Conservation (phyloP, 2,888 invertebrate genomes). For the Cosmia trapezina region DNA sequence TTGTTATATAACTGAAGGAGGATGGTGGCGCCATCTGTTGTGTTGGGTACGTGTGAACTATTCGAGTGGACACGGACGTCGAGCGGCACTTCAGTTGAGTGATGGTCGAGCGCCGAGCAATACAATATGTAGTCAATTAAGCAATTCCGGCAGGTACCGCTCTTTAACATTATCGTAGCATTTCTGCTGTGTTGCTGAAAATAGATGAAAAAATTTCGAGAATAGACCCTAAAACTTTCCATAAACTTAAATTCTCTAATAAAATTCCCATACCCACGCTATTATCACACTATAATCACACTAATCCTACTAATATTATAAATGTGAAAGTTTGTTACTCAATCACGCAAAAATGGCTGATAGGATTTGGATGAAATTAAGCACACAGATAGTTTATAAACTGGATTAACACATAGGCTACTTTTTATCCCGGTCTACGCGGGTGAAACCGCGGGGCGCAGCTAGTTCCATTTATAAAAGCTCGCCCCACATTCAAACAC, state of each 20-base stretch:
- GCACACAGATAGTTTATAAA: no score
- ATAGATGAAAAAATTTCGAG: background rate
- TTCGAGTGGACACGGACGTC: conserved; percentile 50
- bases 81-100: conserved; percentile 53
- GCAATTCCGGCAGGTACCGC: conserved; percentile 26
- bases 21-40: conserved; percentile 37
- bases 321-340: no score
- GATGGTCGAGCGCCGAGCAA: conserved; percentile 52
- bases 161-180: background rate
- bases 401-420: no score
- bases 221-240: background rate
- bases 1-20: conserved; percentile 38
- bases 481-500: conserved; percentile 10
- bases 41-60: conserved; percentile 45
- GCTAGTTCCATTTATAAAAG: no score
- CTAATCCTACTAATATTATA: no score
- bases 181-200: background rate
- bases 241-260: background rate
- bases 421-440: no score
- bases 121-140: conserved; percentile 57
- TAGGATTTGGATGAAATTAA: no score
- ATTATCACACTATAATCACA: no score
- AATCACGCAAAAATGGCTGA: no score
- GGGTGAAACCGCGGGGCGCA: no score
- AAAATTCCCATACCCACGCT: background rate